phyloP scores from a whole-genome alignment of 2,113 vertebrate genomes.

The Anguilla rostrata region DNA sequence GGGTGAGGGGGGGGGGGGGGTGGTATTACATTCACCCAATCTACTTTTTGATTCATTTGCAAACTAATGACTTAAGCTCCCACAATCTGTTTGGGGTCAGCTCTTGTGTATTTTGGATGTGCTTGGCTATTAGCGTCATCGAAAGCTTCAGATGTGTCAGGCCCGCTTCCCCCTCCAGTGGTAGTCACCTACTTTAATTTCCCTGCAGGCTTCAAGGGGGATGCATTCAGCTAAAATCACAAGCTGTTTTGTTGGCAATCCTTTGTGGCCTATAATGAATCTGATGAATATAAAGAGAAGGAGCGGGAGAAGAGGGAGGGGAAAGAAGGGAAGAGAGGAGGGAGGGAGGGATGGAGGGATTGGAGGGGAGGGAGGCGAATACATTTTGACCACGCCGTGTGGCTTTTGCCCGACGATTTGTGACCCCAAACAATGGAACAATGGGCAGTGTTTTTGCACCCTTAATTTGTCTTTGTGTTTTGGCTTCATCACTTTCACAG shows the following conservation, averaged over 20 bases:
- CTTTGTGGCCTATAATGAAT: conserved; percentile 97
- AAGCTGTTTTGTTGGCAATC: conserved; percentile 91
- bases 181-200: conserved; percentile 89
- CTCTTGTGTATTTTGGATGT: conserved; percentile 77
- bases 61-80: conserved; percentile 78
- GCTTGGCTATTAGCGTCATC: conserved; percentile 78
- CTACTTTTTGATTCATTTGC: conserved; percentile 75
- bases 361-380: conserved; percentile 51
- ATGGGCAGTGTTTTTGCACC: conserved; percentile 75
- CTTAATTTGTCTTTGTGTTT: conserved; percentile 78
- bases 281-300: conserved; percentile 88
- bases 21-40: conserved; percentile 68
- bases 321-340: conserved; percentile 39
- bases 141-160: conserved; percentile 78
- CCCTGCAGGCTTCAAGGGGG: conserved; percentile 89
- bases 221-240: conserved; percentile 95
- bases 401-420: conserved; percentile 80
- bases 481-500: conserved; percentile 65
- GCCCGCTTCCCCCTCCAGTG: conserved; percentile 71
- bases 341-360: neutral
- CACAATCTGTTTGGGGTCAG: conserved; percentile 79
- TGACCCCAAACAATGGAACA: conserved; percentile 84
- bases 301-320: conserved; percentile 30
- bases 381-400: conserved; percentile 81
- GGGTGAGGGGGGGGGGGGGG: conserved; percentile 46